These are phyloP conservation scores for Cyanocitta stelleri DNA, from an alignment of 2,113 vertebrate species.

Conservation along the genomic window DNA sequence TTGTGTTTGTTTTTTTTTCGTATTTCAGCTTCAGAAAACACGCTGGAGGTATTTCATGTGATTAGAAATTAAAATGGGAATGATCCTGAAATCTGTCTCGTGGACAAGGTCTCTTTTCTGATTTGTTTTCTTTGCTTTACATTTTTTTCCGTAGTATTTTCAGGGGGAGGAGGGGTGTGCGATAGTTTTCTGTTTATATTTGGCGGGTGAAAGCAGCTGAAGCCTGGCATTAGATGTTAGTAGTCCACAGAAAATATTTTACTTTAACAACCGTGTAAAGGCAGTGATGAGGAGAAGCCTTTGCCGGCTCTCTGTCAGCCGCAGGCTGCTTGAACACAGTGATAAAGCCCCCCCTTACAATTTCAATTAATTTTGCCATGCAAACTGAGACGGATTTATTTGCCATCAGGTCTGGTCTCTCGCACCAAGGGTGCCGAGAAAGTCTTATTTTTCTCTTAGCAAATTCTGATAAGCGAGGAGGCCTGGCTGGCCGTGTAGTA, in stretches of 20 bases:
- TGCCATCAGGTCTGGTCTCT: background rate
- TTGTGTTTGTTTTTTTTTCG: fast-evolving
- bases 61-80: background rate
- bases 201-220: background rate
- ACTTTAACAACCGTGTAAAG: background rate
- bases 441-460: background rate
- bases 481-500: background rate
- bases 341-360: background rate
- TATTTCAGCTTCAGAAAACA: background rate
- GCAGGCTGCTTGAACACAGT: background rate
- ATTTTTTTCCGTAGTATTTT: background rate
- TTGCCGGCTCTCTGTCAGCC: background rate
- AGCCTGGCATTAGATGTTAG: background rate
- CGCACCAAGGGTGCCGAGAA: background rate
- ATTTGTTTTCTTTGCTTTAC: background rate
- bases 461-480: background rate
- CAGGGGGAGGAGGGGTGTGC: fast-evolving
- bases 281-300: background rate
- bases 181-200: background rate
- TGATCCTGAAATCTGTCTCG: background rate
- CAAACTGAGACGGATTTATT: background rate
- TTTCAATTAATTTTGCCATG: background rate
- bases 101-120: background rate
- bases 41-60: background rate
- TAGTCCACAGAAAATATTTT: background rate